Base-by-base conservation (phyloP, 2,888 invertebrate species). In the Epinotia ramella region DNA sequence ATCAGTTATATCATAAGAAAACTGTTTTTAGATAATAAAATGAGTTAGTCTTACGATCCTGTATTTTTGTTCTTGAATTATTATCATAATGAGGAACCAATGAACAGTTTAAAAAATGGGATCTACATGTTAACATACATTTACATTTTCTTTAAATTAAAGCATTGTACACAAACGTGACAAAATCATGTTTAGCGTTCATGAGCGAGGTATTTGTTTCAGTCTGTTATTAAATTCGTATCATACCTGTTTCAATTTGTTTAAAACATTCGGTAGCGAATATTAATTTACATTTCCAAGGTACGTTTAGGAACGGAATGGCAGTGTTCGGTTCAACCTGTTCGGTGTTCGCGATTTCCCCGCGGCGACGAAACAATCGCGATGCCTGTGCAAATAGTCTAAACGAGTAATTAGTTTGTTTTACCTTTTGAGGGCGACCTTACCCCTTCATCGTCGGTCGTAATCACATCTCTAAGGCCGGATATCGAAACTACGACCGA, bases 381-480 rank as follows among this genome's bases (percentile, higher is more conserved):
- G 84, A 82, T 81, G 83, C 81, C 86, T 84, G 85, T 85, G 87
- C 88, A 92, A 93, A 92, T 89, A 92, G 84, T 89, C 86, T 92
- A 89, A 91, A 88, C 89, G 88, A 82, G 85, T 91, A 91, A 92
- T 92, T 93, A 92, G 91, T 91, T 92, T 91, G 91, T 86, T 91
- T 87, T 88, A 84, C 84, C 83, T 82, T 87, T 85, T 79, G 83
- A 84, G 84, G 80, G 83, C 81, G 80, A 79, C 80, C 79, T 81
- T 81, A 81, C 81, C 81, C 80, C 77, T 79, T 76, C 80, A 80
- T 79, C 79, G 82, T 49, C 40, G 3, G 28, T 63, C 66, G 71
- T 76, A 71, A 76, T 76, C 75, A 71, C 71, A 76, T 76, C 60
- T 76, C 56, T 66, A 71, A 72, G 62, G 66, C 70, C 24, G 69